phyloP scores from a whole-genome alignment of 2,888 invertebrate species.

The Scelioninae gen. 2 region DNA sequence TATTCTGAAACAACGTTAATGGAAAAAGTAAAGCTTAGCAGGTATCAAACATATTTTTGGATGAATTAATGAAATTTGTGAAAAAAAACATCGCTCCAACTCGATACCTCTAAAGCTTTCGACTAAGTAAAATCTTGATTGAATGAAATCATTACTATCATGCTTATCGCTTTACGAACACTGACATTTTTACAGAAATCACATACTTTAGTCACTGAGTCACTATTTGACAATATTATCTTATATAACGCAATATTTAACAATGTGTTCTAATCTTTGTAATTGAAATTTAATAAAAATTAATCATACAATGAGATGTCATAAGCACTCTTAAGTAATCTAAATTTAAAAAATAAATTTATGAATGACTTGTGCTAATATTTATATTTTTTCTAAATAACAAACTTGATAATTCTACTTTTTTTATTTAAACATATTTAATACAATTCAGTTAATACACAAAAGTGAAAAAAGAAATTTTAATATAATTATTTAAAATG shows the following conservation, averaged over 20 bases:
- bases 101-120: slow-evolving; percentile 35
- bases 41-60: slow-evolving; percentile 10
- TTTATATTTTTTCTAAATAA: no score
- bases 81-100: slow-evolving; percentile 9
- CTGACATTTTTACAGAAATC: slow-evolving; percentile 17
- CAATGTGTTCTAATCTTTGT: not conserved
- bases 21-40: slow-evolving; percentile 17
- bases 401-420: no score
- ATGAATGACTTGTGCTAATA: not conserved
- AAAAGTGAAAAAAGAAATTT: no score
- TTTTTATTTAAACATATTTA: no score
- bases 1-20: no score
- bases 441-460: no score
- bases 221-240: slow-evolving; percentile 15
- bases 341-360: not conserved
- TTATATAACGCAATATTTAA: slow-evolving; percentile 16
- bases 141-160: slow-evolving; percentile 32
- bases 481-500: no score
- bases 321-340: no score
- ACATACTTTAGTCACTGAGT: slow-evolving; percentile 7
- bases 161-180: slow-evolving; percentile 33
- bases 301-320: not conserved
- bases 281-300: not conserved
- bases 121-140: slow-evolving; percentile 34
- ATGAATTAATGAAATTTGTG: slow-evolving; percentile 13